Evolutionary conservation across 2,113 vertebrate genomes (phyloP), one percentile per base, ranked within the genome.

Genomic region (Clarias macrocephalus): DNA sequence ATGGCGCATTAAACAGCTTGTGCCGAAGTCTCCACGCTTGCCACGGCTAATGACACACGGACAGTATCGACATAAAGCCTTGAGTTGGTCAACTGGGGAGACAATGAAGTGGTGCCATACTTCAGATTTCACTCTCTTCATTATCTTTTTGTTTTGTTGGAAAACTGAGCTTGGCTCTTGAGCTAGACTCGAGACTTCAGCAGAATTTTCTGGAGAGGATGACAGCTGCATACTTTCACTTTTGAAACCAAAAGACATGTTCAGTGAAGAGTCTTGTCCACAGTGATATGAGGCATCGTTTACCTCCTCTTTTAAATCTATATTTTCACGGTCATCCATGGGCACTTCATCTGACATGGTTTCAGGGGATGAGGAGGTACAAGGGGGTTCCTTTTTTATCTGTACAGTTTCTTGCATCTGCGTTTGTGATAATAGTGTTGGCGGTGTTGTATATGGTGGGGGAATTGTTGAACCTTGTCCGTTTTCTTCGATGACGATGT

Each of bases 31-130:
- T 0, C 97, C 97, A 82, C 97, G 96, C 90, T 96, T 97, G 2
- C 97, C 98, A 25, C 97, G 96, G 60, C 97, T 99, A 91, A 99
- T 97, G 89, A 97, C 94, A 19, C 97, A 98, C 25, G 94, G 94
- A 87, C 98, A 99, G 92, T 99, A 96, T 42, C 96, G 94, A 92
- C 98, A 99, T 86, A 99, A 95, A 4, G 97, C 98, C 95, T 99
- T 99, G 73, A 98, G 93, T 88, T 96, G 97, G 92, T 99, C 97
- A 8, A 92, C 94, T 73, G 97, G 97, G 0, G 95, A 96, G 93
- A 98, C 93, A 89, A 95, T 84, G 94, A 98, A 99, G 92, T 99
- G 98, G 84, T 98, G 97, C 98, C 98, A 99, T 16, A 98, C 97
- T 91, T 98, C 98, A 0, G 97, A 98, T 92, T 98, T 99, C 30